Conservation (phyloP, 2,888 invertebrate genomes). For the Andrena haemorrhoa region DNA sequence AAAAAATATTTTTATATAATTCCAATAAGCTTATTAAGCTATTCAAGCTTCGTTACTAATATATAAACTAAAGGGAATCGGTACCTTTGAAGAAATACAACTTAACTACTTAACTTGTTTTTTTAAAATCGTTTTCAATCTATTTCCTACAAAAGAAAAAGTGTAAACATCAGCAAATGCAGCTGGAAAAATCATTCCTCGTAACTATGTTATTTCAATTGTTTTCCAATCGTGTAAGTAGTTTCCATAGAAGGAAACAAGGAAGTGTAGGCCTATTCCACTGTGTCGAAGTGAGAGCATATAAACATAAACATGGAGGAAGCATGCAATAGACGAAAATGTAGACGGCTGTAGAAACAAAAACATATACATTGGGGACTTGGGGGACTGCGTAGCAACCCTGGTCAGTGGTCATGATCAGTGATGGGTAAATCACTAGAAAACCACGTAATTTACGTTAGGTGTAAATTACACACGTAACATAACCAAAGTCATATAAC, state of each 20-base stretch:
- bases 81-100: background rate
- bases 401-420: too few relatives aligned
- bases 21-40: background rate
- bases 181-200: background rate
- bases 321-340: too few relatives aligned
- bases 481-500: too few relatives aligned
- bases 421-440: too few relatives aligned
- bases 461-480: too few relatives aligned
- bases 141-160: background rate
- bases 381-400: too few relatives aligned
- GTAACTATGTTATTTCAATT: background rate
- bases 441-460: too few relatives aligned
- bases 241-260: conserved; percentile 47
- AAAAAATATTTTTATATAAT: background rate
- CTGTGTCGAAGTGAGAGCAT: too few relatives aligned
- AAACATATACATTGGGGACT: too few relatives aligned
- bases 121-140: background rate
- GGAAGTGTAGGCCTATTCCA: too few relatives aligned
- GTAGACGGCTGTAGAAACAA: too few relatives aligned
- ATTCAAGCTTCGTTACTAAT: background rate
- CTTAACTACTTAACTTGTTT: background rate
- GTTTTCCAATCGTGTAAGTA: background rate
- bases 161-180: background rate
- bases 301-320: too few relatives aligned
- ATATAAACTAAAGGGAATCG: background rate